Evolutionary conservation across 2,888 invertebrate species (phyloP), one percentile per base, ranked within the genome.

Genomic region (Gandaritis pyraliata): DNA sequence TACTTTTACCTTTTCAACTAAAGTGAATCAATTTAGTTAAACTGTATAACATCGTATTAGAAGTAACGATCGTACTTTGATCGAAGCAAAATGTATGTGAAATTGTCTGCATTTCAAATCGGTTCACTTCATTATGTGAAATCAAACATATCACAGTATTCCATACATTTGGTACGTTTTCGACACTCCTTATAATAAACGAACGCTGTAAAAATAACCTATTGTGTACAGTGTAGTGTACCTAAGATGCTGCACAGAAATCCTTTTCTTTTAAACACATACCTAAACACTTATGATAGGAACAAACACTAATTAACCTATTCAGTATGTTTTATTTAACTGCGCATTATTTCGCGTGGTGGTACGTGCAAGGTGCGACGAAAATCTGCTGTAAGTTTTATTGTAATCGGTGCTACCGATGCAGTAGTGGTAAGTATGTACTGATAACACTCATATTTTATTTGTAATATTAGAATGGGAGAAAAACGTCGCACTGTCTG

Each of bases 71-170:
- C 10, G 10, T 10, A 33, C 33, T 33, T 1, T 33, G 1, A 8
- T 8, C 10, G 10, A 11, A 10, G 33, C 33, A 33, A 33, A 33
- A 33, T 8, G 8, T 33, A 33, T 2, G 5, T 33, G 33, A 43
- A 43, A 43, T 16, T 43, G 16, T 10, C 16, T 15, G 41, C 13
- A 13, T 41, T 13, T 41, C n/a, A 41, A 43, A 16, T 16, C 6
- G 10, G 16, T 2, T 16, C 16, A 55, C 46, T 46, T 53, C 57
- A 56, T 61, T n/a, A 50, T 68, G 4, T 58, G 72, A 53, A 54
- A 54, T 15, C 76, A 76, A 82, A 78, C 78, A 76, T 80, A 82
- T 84, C 83, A 85, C 84, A 84, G 83, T 76, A 75, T 74, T 73
- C 76, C 72, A 71, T 71, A 56, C 62, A 68, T 78, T 74, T 77